Percentiles rank a stretch among this genome's conserved stretches.
Conservation (phyloP, 2,888 invertebrate species). For the Phorcus lineatus region DNA sequence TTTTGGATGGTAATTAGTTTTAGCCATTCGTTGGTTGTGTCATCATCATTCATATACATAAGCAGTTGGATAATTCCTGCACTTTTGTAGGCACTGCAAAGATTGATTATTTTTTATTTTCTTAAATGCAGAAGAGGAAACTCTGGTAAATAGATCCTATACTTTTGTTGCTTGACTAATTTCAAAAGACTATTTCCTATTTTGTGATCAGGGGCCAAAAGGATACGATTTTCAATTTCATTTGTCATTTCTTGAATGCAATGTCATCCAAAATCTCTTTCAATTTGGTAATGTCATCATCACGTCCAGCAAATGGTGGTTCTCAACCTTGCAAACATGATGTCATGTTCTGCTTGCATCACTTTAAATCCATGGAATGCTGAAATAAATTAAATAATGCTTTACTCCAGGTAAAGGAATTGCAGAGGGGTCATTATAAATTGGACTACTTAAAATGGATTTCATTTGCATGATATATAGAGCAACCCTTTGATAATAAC, state of each 20-base stretch:
- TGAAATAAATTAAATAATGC: too few relatives aligned
- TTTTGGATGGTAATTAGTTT: background rate
- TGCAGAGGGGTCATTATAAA: too few relatives aligned
- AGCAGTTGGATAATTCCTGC: background rate
- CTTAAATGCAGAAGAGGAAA: background rate
- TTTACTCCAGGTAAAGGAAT: too few relatives aligned
- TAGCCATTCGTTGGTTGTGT: background rate
- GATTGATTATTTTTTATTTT: background rate
- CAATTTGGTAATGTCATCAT: background rate
- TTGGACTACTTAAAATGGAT: too few relatives aligned
- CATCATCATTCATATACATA: too few relatives aligned
- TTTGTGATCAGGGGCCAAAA: background rate
- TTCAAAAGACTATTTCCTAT: background rate
- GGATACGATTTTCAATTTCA: background rate
- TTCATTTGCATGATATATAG: too few relatives aligned
- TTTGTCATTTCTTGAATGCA: background rate
- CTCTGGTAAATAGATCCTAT: background rate
- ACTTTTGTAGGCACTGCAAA: background rate
- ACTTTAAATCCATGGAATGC: too few relatives aligned
- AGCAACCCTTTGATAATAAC: too few relatives aligned
- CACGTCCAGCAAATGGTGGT: background rate
- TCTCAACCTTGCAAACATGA: too few relatives aligned
- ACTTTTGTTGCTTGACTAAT: background rate
- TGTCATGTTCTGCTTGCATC: too few relatives aligned
- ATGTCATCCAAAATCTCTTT: background rate